Percentiles rank a stretch among this genome's conserved stretches.
These are phyloP conservation scores for Apus apus DNA, from an alignment of 2,113 vertebrate genomes.

Conservation along the genomic window DNA sequence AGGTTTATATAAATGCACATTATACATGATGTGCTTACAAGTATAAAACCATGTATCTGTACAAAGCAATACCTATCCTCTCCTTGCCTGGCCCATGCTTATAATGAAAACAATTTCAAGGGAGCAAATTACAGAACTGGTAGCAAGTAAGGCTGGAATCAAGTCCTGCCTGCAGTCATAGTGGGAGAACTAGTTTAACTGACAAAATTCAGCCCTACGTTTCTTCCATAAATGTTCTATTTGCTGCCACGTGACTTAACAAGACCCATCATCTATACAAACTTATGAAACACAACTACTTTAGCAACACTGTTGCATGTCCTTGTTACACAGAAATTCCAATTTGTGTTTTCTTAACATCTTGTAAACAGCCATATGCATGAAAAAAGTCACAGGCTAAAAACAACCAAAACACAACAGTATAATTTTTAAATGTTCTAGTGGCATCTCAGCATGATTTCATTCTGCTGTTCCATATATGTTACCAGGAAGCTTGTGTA, in stretches of 20 bases:
- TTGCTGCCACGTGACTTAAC: not conserved
- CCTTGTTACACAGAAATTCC: not conserved
- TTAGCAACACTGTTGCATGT: not conserved
- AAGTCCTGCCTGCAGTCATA: not conserved
- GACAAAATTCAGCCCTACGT: not conserved
- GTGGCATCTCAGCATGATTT: not conserved
- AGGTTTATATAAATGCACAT: not conserved
- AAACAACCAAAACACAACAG: not conserved
- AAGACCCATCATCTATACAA: not conserved
- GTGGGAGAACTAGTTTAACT: not conserved
- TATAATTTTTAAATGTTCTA: not conserved
- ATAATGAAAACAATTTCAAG: not conserved
- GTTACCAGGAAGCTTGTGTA: not conserved
- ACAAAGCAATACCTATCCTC: not conserved
- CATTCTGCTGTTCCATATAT: not conserved
- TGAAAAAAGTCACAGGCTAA: not conserved
- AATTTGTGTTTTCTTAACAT: not conserved
- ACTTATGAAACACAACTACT: not conserved
- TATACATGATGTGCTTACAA: accelerated
- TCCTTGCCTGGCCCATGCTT: not conserved
- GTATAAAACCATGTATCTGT: not conserved
- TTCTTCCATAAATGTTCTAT: not conserved
- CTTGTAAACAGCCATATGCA: not conserved
- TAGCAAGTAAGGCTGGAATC: not conserved
- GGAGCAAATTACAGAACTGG: not conserved